Base-by-base conservation (phyloP, 2,888 invertebrate genomes). In the Drosophila prostipennis region DNA sequence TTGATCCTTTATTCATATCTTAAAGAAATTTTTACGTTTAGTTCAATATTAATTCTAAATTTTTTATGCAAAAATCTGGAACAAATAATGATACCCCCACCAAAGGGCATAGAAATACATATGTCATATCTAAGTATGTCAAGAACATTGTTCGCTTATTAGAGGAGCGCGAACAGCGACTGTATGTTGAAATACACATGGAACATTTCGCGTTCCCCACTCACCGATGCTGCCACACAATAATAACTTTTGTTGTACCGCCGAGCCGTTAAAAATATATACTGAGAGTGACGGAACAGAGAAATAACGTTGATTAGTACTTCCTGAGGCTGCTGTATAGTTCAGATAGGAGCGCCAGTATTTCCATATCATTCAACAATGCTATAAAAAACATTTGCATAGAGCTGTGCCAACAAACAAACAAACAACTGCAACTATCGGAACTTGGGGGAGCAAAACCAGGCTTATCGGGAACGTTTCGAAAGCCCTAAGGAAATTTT, bases 121-220 rank as follows among this genome's bases (percentile, higher is more conserved):
- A 56, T 65, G 34, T 67, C 74, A 80, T 83, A 77, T 80, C 72
- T 80, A 83, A 83, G 80, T 78, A 75, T 83, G 83, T 83, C 83
- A 83, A 83, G 83, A 83, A 83, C 87, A 83, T 83, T 83, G 88
- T 87, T 87, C 74, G 88, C 86, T 77, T 74, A 83, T 83, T 83
- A 87, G 59, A 68, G 42, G 56, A 70, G 29, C 46, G 74, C 36
- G 39, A 49, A 34, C 61, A 37, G 29, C 40, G 51, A 70, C 54
- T 48, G 45, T 57, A 57, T 59, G 80, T 49, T 54, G 37, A 46
- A 68, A 55, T 54, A 65, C 68, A 65, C 46, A 45, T n/a, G 55
- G 51, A 48, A 69, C 29, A 32, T 36, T 36, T 57, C 23, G 29
- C 16, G 39, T 42, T 29, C 32, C 54, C 14, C 40, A 19, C 32